These are phyloP conservation scores for Anguilla megastoma DNA, from an alignment of 2,797 vertebrate species.

Conservation along the genomic window DNA sequence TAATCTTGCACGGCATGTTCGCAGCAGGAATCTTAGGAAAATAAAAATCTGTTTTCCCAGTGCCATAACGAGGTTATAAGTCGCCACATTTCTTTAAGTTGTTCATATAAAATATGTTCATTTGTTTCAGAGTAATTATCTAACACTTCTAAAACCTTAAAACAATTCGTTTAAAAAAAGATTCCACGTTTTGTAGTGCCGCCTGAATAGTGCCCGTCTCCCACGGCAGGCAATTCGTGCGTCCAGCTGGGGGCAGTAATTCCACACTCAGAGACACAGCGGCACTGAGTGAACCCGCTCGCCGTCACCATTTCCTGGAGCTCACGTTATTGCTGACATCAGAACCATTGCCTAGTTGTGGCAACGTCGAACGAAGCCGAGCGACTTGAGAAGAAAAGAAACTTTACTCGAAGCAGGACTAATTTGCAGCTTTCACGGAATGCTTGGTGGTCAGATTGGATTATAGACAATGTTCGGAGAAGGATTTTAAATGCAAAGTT, in stretches of 20 bases:
- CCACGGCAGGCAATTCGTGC: background rate
- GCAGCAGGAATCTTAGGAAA: too few species aligned
- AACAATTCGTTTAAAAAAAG: too few species aligned
- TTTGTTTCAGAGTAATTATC: too few species aligned
- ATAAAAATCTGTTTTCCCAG: too few species aligned
- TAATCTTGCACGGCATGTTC: background rate
- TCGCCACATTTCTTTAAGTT: too few species aligned
- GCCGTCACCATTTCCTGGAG: conserved; percentile 73
- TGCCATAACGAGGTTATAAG: too few species aligned
- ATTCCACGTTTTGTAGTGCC: background rate
- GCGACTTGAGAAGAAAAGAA: conserved; percentile 53
- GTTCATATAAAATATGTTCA: too few species aligned
- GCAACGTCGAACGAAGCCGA: conserved; percentile 48
- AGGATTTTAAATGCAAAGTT: conserved; percentile 33
- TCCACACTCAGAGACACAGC: background rate
- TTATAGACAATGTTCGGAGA: conserved; percentile 45
- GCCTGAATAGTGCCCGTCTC: background rate
- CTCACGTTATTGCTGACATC: conserved; percentile 70
- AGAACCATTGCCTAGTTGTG: conserved; percentile 60
- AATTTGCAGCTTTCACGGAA: background rate
- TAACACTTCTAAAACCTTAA: too few species aligned
- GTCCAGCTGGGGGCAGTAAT: conserved; percentile 13
- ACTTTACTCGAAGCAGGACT: conserved; percentile 60
- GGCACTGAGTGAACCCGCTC: conserved; percentile 1
- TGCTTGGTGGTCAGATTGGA: conserved; percentile 50